Percentiles rank a stretch among this genome's conserved stretches.
phyloP scores from a whole-genome alignment of 2,888 invertebrate genomes.

The Netelia melanura region DNA sequence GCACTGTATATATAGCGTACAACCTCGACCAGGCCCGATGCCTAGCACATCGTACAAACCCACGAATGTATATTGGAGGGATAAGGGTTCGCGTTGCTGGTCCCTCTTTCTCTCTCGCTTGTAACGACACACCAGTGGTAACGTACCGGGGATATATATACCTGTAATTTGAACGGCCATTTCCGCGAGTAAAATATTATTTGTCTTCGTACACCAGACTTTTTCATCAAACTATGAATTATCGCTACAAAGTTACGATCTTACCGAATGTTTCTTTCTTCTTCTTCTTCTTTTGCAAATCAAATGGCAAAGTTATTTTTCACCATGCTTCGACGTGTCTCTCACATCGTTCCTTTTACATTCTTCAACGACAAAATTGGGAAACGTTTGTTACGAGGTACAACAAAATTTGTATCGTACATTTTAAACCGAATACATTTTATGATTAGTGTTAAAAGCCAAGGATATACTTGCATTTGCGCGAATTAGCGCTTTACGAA shows the following conservation, averaged over 20 bases:
- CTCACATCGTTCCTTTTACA: too few relatives aligned
- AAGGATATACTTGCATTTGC: conserved; percentile 34
- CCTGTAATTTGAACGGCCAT: not conserved
- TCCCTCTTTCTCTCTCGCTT: conserved; percentile 10
- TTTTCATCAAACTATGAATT: not conserved
- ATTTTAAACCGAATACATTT: not conserved
- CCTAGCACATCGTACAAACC: conserved; percentile 32
- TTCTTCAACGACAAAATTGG: too few relatives aligned
- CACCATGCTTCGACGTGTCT: too few relatives aligned
- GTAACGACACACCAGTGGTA: not conserved
- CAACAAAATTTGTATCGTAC: not conserved
- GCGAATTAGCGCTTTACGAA: conserved; percentile 42
- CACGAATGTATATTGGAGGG: conserved; percentile 22
- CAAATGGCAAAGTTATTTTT: too few relatives aligned
- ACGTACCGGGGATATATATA: conserved; percentile 1
- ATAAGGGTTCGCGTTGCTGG: conserved; percentile 31
- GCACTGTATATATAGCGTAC: conserved; percentile 60
- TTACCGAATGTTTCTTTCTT: not conserved
- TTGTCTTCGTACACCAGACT: not conserved
- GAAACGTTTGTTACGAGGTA: too few relatives aligned
- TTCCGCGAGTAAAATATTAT: not conserved
- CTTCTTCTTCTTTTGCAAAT: too few relatives aligned
- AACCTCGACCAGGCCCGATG: conserved; percentile 41
- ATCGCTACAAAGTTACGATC: not conserved
- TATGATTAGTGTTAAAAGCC: not conserved